Evolutionary conservation across 1,140 invertebrate species (phyloP), one percentile per base, ranked within the genome.

Genomic region (Drosophila virilis): DNA sequence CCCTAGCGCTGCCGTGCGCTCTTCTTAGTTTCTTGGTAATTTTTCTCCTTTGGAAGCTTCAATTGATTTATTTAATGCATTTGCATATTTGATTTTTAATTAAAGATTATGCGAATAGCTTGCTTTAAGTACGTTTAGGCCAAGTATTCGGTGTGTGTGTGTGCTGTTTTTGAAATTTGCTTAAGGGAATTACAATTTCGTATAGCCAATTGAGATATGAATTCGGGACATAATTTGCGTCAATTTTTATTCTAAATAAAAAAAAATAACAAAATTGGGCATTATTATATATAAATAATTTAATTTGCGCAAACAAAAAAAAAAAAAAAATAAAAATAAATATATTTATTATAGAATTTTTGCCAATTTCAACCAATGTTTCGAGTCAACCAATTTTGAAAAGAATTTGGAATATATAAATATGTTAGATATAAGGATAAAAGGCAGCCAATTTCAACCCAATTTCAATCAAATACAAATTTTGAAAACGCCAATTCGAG

Each of bases 11-110:
- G 51, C 40, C 37, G 48, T 35, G 32, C 43, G 60, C 45, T 52
- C 46, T 67, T 40, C 54, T 59, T 55, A 42, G n/a, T 37, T 59
- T 55, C 40, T 55, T 54, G 8, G 38, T 57, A 38, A 35, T 57
- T 35, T 61, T 10, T 28, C 38, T 64, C 17, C 48, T 43, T 59
- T 77, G 74, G 74, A 77, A 77, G 74, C 74, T 61, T 61, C 62
- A 52, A 64, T 74, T 74, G 75, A 77, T 77, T 77, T 58, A 58
- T 45, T 52, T 13, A 58, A 61, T 61, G 52, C 70, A 74, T 67
- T 62, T 64, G 51, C 43, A 43, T 57, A 40, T 69, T 68, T 40
- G 54, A 40, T 74, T 69, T 40, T 42, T 8, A 8, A 61, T 72
- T 10, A 43, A n/a, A 57, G 32, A 43, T 28, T 46, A 58, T 55